phyloP scores from a whole-genome alignment of 2,113 vertebrate genomes.

The Spea bombifrons region DNA sequence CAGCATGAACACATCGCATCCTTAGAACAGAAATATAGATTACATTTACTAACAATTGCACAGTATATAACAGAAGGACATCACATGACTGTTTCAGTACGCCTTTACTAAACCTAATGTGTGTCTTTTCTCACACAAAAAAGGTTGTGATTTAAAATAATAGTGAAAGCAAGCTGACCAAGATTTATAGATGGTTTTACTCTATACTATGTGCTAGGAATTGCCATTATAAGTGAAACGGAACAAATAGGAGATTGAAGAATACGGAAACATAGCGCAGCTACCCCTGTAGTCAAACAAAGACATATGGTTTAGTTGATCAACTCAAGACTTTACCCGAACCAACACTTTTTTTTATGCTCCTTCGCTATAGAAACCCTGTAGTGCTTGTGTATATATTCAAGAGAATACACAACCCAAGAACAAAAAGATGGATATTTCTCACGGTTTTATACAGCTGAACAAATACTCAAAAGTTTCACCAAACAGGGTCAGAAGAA shows the following conservation, averaged over 20 bases:
- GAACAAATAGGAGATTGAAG: background rate
- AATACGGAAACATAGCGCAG: slow-evolving; percentile 10
- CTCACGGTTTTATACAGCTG: slow-evolving; percentile 46
- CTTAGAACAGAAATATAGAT: too few species aligned
- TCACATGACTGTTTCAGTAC: too few species aligned
- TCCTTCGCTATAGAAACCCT: background rate
- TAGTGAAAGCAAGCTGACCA: too few species aligned
- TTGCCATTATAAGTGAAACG: background rate
- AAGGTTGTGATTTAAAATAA: too few species aligned
- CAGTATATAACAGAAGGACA: too few species aligned
- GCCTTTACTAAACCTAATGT: too few species aligned
- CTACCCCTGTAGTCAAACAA: background rate
- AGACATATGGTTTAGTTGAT: slow-evolving; percentile 4
- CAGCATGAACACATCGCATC: too few species aligned
- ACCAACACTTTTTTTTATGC: background rate
- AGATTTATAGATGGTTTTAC: background rate
- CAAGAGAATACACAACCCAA: slow-evolving; percentile 15
- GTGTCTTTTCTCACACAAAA: too few species aligned
- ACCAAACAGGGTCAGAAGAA: slow-evolving; percentile 3
- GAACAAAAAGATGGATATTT: slow-evolving; percentile 27
- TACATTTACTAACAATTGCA: too few species aligned
- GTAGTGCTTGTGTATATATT: slow-evolving; percentile 11
- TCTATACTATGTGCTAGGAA: background rate
- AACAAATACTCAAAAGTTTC: slow-evolving; percentile 35
- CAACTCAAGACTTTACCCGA: slow-evolving; percentile 1